Conservation (phyloP, 2,113 vertebrate genomes). For the Pluvialis apricaria region DNA sequence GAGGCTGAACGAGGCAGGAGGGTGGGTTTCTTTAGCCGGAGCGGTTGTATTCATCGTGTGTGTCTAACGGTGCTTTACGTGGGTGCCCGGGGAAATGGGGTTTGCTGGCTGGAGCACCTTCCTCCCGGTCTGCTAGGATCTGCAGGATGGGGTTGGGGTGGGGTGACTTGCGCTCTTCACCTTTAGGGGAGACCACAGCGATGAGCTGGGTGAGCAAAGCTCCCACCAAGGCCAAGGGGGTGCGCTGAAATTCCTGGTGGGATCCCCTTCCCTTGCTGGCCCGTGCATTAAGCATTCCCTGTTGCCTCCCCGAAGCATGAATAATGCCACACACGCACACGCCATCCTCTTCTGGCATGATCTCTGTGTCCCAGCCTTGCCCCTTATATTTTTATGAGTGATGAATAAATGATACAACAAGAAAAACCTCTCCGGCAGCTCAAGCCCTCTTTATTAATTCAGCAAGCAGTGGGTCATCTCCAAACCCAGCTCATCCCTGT, state of each 20-base stretch:
- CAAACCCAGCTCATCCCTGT: not conserved
- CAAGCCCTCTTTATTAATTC: not conserved
- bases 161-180: not conserved
- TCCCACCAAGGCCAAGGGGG: not conserved
- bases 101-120: not conserved
- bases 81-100: not conserved
- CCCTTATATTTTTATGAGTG: not conserved
- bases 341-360: not conserved
- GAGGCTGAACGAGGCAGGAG: rapidly evolving
- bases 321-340: not conserved
- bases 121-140: not conserved
- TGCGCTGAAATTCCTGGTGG: not conserved
- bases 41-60: too few relatives aligned
- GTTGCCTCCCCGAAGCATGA: not conserved
- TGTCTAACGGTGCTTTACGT: not conserved
- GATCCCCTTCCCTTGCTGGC: not conserved
- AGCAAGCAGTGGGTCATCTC: not conserved
- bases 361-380: not conserved
- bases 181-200: rapidly evolving
- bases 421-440: not conserved
- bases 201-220: not conserved
- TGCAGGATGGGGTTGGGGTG: not conserved
- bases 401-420: conserved; percentile 32
- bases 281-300: not conserved
- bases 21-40: rapidly evolving